These are phyloP conservation scores for Rhinolophus ferrumequinum DNA, from an alignment of 2,113 vertebrate genomes.

Conservation along the genomic window DNA sequence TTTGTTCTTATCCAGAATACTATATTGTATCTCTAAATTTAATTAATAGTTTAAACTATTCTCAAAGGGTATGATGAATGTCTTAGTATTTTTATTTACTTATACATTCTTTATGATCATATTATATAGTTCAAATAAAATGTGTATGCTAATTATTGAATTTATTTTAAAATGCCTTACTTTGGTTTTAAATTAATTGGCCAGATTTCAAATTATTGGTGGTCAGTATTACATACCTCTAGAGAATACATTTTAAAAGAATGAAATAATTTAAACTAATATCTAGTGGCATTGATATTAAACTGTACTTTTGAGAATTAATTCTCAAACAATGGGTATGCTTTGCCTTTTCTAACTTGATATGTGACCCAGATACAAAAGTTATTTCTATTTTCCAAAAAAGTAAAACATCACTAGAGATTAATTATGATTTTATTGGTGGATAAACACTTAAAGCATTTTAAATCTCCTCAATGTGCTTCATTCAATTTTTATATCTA, in stretches of 20 bases:
- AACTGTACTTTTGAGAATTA: neutral
- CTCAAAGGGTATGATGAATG: neutral
- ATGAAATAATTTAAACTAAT: neutral
- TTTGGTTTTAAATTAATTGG: neutral
- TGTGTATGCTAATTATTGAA: neutral
- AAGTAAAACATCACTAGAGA: neutral
- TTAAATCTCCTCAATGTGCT: neutral
- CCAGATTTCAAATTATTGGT: neutral
- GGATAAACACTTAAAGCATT: neutral
- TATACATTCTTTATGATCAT: neutral
- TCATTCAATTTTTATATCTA: neutral
- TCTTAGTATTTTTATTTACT: neutral
- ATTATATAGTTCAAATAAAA: neutral
- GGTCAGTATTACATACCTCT: neutral
- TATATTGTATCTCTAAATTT: neutral
- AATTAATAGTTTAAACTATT: neutral
- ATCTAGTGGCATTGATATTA: neutral
- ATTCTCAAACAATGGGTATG: neutral
- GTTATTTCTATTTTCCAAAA: neutral
- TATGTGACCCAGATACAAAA: neutral
- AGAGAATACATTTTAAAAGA: neutral
- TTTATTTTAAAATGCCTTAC: neutral
- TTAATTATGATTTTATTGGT: neutral
- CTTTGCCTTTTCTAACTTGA: neutral
- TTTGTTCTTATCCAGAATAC: neutral